A percentile compares a stretch with the other conserved stretches of the same genome.
Conservation (phyloP, 2,113 vertebrate genomes). For the Menidia beryllina region DNA sequence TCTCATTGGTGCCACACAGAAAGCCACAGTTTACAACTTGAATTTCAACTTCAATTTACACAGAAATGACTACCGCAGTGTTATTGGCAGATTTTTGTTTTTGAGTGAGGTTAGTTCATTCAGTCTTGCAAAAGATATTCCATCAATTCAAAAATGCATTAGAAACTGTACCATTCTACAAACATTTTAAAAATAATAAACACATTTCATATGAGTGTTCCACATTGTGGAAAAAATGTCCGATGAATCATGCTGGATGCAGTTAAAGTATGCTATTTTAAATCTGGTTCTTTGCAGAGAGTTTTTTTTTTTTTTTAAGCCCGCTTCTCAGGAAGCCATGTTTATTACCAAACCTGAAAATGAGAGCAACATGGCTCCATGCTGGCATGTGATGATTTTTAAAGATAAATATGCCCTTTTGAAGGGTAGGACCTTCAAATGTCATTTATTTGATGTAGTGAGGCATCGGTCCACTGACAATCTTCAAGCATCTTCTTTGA, state of each 20-base stretch:
- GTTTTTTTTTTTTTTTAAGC: neutral
- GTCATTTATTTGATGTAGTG: conserved; percentile 64
- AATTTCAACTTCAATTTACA: too few species aligned
- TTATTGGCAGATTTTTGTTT: neutral
- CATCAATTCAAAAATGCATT: neutral
- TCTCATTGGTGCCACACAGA: conserved; percentile 2
- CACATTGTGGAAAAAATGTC: neutral
- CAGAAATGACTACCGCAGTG: neutral
- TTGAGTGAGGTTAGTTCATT: neutral
- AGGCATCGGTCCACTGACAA: conserved; percentile 48
- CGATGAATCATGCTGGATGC: neutral
- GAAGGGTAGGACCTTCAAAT: conserved; percentile 64
- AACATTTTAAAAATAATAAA: too few species aligned
- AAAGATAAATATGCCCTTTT: conserved; percentile 64
- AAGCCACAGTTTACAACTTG: neutral
- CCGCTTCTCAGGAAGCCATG: neutral
- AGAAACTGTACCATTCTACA: neutral
- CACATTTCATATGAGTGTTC: neutral
- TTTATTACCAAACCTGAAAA: conserved; percentile 22
- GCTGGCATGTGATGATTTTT: conserved; percentile 2
- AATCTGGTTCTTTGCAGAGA: conserved; percentile 14
- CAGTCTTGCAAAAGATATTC: neutral
- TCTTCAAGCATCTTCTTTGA: conserved; percentile 48
- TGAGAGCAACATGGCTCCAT: conserved; percentile 4
- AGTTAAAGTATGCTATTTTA: neutral